phyloP scores from a whole-genome alignment of 2,113 vertebrate species.

The Chroicocephalus ridibundus region DNA sequence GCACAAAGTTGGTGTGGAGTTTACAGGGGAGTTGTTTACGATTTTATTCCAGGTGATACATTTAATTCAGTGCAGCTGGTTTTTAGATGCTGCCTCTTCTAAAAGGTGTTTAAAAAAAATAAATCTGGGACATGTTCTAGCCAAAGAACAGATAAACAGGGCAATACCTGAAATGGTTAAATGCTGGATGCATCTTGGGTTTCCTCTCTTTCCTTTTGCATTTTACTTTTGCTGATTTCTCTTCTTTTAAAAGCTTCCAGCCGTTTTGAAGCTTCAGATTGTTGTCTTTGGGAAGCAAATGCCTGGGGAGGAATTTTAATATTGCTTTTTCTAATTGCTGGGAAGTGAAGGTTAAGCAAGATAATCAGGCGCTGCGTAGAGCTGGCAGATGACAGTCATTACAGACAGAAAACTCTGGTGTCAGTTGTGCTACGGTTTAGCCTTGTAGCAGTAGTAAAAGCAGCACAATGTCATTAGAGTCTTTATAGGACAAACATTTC shows the following conservation, averaged over 20 bases:
- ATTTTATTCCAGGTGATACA: neutral
- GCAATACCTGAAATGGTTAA: neutral
- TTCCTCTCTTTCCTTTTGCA: neutral
- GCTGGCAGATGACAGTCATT: neutral
- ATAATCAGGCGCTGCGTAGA: neutral
- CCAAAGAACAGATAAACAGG: neutral
- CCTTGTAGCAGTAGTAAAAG: neutral
- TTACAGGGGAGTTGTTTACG: neutral
- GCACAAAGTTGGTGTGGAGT: neutral
- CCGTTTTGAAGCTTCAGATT: neutral
- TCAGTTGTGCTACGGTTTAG: neutral
- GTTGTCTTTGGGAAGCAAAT: neutral
- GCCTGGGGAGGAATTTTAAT: neutral
- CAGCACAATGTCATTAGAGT: neutral
- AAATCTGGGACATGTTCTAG: neutral
- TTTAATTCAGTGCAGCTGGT: neutral
- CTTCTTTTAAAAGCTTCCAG: neutral
- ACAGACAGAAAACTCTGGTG: neutral
- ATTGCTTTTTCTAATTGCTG: neutral
- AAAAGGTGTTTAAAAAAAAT: neutral
- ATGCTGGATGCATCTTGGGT: neutral
- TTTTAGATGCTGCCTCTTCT: neutral
- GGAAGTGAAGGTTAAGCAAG: slow-evolving; percentile 8
- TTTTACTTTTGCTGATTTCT: neutral
- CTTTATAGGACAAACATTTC: slow-evolving; percentile 30